Base-by-base conservation (phyloP, 1,140 invertebrate genomes). In the Hyphantria cunea region DNA sequence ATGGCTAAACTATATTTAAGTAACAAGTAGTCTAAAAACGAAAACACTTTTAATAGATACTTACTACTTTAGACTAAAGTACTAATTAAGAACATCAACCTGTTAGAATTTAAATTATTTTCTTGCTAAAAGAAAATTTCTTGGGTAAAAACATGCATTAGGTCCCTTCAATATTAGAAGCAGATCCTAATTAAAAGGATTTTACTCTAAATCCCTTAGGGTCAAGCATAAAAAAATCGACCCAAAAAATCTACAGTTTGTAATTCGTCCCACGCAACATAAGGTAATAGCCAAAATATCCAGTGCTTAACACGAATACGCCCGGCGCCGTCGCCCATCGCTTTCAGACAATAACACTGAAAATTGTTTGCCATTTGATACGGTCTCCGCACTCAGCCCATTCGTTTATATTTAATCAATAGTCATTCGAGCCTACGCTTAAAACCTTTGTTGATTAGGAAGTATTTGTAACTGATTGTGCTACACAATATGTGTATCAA, bases 371-470 rank as follows among this genome's bases (percentile, higher is more conserved):
- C 11, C 41, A 44, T 44, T 44, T 13, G 11, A 12, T n/a, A 44
- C 41, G 41, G 41, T 44, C 12, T n/a, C n/a, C 13, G 41, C 11
- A 12, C 12, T 13, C 41, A 7, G 37, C n/a, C 7, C n/a, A 44
- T 7, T 6, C 41, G 11, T 44, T 44, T 44, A 44, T 44, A 13
- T 44, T 44, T 44, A 12, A 44, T 44, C 41, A 44, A 44, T 44
- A 44, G 12, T n/a, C 6, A 3, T 44, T 44, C 41, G 41, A 7
- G 12, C n/a, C 12, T 44, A 44, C 37, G 2, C 41, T 44, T 44
- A 13, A 13, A 44, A 44, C n/a, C 41, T 13, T 44, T 44, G 8
- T 10, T 11, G 11, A 11, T 37, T 37, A 10, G 34, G 8, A 11
- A 8, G 11, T 8, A 37, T 37, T 37, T 10, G 34, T 37, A 25